Evolutionary conservation across 2,888 invertebrate species (phyloP).

Genomic region (Tiliacea citrago): DNA sequence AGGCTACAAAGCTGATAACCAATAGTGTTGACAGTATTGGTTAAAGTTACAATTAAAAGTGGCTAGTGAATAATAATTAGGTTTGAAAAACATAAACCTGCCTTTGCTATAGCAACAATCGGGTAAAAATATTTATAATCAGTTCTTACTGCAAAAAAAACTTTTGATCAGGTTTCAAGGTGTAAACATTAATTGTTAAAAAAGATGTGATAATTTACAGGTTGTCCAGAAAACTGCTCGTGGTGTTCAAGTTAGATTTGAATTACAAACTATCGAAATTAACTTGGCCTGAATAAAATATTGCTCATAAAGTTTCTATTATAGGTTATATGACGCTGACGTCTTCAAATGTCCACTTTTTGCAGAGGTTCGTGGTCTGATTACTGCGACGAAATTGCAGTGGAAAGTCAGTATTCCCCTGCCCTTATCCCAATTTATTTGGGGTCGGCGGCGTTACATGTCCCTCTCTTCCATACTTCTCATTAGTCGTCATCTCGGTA

Average conservation of each 20-base stretch:
- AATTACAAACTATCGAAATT: neutral
- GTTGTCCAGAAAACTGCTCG: too few relatives aligned
- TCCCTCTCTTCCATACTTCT: too few relatives aligned
- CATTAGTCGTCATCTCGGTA: too few relatives aligned
- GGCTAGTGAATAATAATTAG: neutral
- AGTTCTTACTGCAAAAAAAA: neutral
- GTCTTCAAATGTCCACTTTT: conserved; percentile 20
- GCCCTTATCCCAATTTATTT: too few relatives aligned
- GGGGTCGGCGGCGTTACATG: too few relatives aligned
- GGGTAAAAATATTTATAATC: neutral
- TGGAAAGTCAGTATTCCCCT: neutral
- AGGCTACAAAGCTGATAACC: neutral
- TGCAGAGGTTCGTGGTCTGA: conserved; percentile 12
- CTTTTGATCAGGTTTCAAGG: neutral
- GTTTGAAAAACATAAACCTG: neutral
- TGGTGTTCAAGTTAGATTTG: neutral
- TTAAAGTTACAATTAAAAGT: neutral
- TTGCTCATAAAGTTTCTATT: neutral
- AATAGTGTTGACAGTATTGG: neutral
- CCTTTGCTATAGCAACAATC: neutral
- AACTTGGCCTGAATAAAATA: conserved; percentile 15
- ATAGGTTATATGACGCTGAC: conserved; percentile 3
- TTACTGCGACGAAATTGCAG: conserved; percentile 21
- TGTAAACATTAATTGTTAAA: neutral
- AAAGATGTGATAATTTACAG: neutral